Base-by-base conservation (phyloP, 2,113 vertebrate species). In the Dipodomys spectabilis region DNA sequence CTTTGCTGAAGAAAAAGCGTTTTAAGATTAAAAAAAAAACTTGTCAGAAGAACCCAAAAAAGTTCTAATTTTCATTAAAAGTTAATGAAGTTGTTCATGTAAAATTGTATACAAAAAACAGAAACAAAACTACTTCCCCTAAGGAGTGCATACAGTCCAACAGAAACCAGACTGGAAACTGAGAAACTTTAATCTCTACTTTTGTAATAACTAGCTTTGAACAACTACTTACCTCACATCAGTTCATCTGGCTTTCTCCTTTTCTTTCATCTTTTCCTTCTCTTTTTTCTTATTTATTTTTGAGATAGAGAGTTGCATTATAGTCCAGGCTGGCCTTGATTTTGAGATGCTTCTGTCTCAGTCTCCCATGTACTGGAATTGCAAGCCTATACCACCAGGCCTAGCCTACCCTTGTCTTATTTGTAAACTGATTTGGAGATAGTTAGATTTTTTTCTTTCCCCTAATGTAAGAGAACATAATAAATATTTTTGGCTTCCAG, bases 371-470 rank as follows among this genome's bases (percentile, higher is more conserved):
- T 62, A 22, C 60, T 62, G 12, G 20, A 22, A 62, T 62, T 62
- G 20, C 60, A 62, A 22, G 60, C 20, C 5, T 62, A 4, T 62
- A 6, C 60, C 5, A 62, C 60, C 60, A 62, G 5, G 20, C 60
- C 20, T 62, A 15, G 9, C 16, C 60, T 62, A 19, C 60, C 9
- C 60, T 22, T 62, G 20, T 15, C 60, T 62, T 22, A 72, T 75
- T 79, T 83, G 10, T 75, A 25, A 95, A 74, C 85, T 28, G 45
- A 49, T 92, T 7, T 32, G 28, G 32, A 5, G 45, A 44, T 39
- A 86, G 19, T 28, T 78, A 74, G 67, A n/a, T 77, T 88, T 91
- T 88, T 91, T 62, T 64, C n/a, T 88, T 11, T 12, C 49, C 49
- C 49, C 49, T 12, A 49, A 11, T 49, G 12, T 28, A 18, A 65